phyloP scores from a whole-genome alignment of 2,797 vertebrate species.

The Pygocentrus nattereri region DNA sequence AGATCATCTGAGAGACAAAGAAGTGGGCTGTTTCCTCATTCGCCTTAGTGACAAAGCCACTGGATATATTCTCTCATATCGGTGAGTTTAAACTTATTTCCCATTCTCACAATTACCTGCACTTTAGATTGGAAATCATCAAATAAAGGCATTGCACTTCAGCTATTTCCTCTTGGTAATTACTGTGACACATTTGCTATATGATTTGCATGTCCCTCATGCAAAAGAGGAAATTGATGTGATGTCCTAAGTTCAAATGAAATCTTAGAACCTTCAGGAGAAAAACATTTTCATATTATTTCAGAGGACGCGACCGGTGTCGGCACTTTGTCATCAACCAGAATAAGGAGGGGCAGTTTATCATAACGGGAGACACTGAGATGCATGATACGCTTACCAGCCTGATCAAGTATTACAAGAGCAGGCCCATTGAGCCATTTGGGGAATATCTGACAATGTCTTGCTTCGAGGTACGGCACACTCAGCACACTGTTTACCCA shows the following conservation, averaged over 20 bases:
- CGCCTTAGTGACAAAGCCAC: conserved; percentile 86
- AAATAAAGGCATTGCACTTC: not conserved
- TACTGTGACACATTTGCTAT: not conserved
- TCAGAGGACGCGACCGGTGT: conserved; percentile 85
- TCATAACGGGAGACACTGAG: conserved; percentile 79
- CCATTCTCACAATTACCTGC: conserved; percentile 6
- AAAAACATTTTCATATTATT: conserved; percentile 38
- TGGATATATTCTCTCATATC: conserved; percentile 89
- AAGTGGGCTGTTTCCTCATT: conserved; percentile 86
- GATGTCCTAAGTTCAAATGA: conserved; percentile 6
- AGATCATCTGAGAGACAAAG: conserved; percentile 80
- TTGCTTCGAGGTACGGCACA: conserved; percentile 76
- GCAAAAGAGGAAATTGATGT: conserved; percentile 5
- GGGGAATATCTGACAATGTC: conserved; percentile 84
- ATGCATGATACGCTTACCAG: conserved; percentile 76
- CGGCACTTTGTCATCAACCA: conserved; percentile 89
- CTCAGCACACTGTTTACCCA: not conserved
- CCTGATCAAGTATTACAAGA: conserved; percentile 82
- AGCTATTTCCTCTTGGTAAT: not conserved
- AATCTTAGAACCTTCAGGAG: conserved; percentile 6
- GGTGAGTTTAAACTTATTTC: conserved; percentile 71
- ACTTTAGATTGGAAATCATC: conserved; percentile 3
- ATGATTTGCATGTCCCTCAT: conserved; percentile 47
- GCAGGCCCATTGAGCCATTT: conserved; percentile 81
- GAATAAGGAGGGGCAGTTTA: conserved; percentile 76